A percentile compares a stretch with the other conserved stretches of the same genome.
Conservation (phyloP, 2,797 vertebrate species). For the Leptoclinus maculatus region DNA sequence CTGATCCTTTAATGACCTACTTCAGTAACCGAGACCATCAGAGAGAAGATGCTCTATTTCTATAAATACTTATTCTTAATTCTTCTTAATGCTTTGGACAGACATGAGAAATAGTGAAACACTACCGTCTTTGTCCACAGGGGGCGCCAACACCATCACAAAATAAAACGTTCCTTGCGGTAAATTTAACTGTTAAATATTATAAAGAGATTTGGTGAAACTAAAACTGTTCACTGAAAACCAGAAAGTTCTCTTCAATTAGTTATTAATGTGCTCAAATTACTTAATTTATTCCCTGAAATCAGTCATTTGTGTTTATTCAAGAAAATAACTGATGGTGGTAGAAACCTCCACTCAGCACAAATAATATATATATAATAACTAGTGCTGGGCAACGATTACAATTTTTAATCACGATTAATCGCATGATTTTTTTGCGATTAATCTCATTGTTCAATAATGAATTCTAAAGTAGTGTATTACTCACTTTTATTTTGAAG, state of each 20-base stretch:
- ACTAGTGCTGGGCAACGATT: no score
- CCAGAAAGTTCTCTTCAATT: background rate
- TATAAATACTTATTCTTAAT: no score
- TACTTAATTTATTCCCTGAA: background rate
- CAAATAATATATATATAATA: no score
- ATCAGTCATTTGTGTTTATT: background rate
- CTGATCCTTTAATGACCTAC: background rate
- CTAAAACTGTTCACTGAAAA: no score
- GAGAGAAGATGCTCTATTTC: background rate
- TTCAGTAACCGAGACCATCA: background rate
- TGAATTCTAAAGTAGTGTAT: no score
- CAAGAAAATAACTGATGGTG: no score
- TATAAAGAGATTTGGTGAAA: background rate
- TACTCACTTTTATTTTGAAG: no score
- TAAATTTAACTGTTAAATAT: no score
- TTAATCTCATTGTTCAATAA: no score
- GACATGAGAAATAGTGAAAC: background rate
- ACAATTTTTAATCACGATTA: no score
- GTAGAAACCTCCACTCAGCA: background rate
- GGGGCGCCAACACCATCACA: background rate
- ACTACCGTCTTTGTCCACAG: background rate
- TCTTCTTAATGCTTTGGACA: no score
- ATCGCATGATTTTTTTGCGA: no score
- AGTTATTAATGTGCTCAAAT: background rate
- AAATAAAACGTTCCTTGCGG: background rate